Conservation (phyloP, 2,888 invertebrate genomes). For the Ceriagrion tenellum region DNA sequence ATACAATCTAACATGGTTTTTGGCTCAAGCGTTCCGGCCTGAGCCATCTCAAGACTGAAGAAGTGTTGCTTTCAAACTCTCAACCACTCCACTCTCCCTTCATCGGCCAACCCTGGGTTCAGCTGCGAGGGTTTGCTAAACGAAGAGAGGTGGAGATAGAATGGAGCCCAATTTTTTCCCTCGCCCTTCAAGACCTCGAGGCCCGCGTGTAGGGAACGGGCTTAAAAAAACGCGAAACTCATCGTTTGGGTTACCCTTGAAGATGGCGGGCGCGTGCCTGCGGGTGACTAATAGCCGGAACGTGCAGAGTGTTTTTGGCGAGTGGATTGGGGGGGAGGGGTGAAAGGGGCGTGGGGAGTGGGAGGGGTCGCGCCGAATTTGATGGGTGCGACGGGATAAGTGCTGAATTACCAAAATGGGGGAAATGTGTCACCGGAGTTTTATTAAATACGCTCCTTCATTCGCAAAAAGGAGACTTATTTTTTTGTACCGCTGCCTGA, state of each 20-base stretch:
- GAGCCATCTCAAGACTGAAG: no score
- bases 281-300: background rate
- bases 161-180: background rate
- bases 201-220: background rate
- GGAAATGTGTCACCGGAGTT: no score
- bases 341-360: background rate
- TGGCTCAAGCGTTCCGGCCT: no score
- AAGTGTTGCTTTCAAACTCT: no score
- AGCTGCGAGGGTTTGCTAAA: no score
- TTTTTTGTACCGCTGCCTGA: no score
- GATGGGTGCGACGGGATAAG: background rate
- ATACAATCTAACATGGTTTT: no score
- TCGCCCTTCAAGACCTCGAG: background rate
- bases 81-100: background rate
- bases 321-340: background rate
- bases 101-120: background rate
- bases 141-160: background rate
- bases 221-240: background rate
- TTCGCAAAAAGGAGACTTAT: no score
- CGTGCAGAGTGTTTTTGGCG: background rate
- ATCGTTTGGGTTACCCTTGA: background rate
- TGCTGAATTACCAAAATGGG: background rate
- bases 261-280: conserved; percentile 1
- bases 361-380: background rate
- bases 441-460: no score